A percentile compares a stretch with the other conserved stretches of the same genome.
These are phyloP conservation scores for Drosophila azteca DNA, from an alignment of 1,140 invertebrate genomes.

Conservation along the genomic window DNA sequence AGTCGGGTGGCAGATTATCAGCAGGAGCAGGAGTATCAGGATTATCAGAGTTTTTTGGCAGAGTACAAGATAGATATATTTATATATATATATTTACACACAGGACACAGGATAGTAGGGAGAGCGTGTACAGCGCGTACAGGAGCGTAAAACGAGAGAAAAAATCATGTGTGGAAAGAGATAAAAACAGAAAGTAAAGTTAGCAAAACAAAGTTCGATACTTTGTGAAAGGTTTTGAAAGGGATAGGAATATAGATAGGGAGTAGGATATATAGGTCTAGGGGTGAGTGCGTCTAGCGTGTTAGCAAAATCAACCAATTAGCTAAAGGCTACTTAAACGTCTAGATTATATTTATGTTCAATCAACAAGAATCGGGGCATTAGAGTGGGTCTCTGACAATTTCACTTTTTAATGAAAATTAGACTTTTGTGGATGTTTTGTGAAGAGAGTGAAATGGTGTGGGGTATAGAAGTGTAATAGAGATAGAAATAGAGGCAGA, in stretches of 20 bases:
- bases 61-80: slow-evolving; percentile 25
- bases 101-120: slow-evolving; percentile 10
- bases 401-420: neutral
- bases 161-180: slow-evolving; percentile 27
- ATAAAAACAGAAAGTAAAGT: slow-evolving; percentile 64
- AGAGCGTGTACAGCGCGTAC: slow-evolving; percentile 12
- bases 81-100: slow-evolving; percentile 14
- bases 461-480: no score
- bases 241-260: neutral
- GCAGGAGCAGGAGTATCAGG: no score
- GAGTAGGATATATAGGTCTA: neutral
- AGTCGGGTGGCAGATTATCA: no score
- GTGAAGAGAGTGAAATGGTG: no score
- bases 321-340: slow-evolving; percentile 9
- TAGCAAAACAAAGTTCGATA: slow-evolving; percentile 42
- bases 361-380: neutral
- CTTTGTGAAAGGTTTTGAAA: neutral
- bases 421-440: slow-evolving; percentile 19
- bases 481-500: no score
- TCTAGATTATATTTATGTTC: slow-evolving; percentile 4
- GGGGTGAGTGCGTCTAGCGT: neutral
- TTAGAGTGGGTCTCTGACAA: slow-evolving; percentile 5
- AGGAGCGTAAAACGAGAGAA: slow-evolving; percentile 24
- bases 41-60: neutral
- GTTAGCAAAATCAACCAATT: slow-evolving; percentile 39